Evolutionary conservation across 92 coral and sea anemone genomes (phyloP), one percentile per base, ranked within the genome.

Genomic region (Palythoa grandiflora): DNA sequence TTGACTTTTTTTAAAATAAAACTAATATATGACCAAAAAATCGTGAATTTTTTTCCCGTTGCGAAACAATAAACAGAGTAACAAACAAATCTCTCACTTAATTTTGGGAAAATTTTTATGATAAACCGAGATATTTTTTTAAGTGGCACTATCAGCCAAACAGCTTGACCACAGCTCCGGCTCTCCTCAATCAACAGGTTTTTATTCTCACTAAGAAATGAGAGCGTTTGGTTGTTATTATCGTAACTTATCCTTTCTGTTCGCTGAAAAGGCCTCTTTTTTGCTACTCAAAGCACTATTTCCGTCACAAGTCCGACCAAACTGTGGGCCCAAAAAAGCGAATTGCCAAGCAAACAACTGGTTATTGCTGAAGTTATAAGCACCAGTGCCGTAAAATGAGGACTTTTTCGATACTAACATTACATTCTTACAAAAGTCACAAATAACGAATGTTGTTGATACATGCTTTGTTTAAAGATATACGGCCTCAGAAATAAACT

Each of bases 171-270:
- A 28, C 28, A 28, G 28, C 28, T 28, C 28, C 28, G 28, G 28
- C 28, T 28, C 28, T 28, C 28, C 28, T 28, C 28, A 28, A 28
- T 28, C 28, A 28, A 28, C 28, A 28, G 28, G 28, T 28, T 28
- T 28, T 28, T 28, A 28, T 28, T 28, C 28, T 28, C 28, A 28
- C 28, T 28, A 28, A 28, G 28, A 28, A 28, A 28, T 28, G 85
- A 68, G 74, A 68, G 38, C 73, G 73, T 68, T 55, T 79, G 16
- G 70, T 79, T 50, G 63, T 79, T 79, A 79, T 79, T 13, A 50
- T 79, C 35, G 84, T 53, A 79, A 75, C 84, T 79, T 12, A 79
- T 28, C 28, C 28, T 28, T 28, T 28, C 28, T 28, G 28, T 0
- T 28, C 28, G 28, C 28, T 28, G 28, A 28, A 28, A 28, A 28